Conservation (phyloP, 2,888 invertebrate species). For the Hydriomena furcata region DNA sequence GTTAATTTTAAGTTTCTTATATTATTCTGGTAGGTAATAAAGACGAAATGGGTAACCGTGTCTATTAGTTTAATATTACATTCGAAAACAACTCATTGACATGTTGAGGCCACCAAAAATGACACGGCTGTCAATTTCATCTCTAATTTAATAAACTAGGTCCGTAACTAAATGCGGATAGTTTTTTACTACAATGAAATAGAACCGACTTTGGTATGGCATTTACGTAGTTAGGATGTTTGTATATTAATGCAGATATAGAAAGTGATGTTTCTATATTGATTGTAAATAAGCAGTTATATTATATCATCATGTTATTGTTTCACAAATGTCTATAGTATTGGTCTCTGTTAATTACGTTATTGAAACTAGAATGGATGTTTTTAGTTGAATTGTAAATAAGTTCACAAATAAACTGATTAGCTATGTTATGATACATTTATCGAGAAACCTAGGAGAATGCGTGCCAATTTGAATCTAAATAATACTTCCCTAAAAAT, state of each 20-base stretch:
- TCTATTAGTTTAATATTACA: constrained; percentile 20
- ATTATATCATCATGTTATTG: constrained; percentile 42
- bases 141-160: constrained; percentile 23
- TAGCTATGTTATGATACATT: not conserved
- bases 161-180: constrained; percentile 22
- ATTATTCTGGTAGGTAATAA: constrained; percentile 13
- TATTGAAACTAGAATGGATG: constrained; percentile 19
- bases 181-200: constrained; percentile 30
- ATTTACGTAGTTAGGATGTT: constrained; percentile 51
- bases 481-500: constrained; percentile 6
- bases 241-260: constrained; percentile 37
- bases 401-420: constrained; percentile 9
- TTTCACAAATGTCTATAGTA: constrained; percentile 43
- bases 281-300: constrained; percentile 29
- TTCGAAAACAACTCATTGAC: constrained; percentile 13
- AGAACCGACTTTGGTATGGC: constrained; percentile 49
- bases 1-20: constrained; percentile 23
- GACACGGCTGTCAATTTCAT: constrained; percentile 24
- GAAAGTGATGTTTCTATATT: constrained; percentile 38
- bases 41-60: constrained; percentile 21
- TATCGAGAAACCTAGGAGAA: not conserved
- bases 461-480: constrained; percentile 17
- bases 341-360: constrained; percentile 28
- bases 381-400: constrained; percentile 32
- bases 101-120: constrained; percentile 30